Base-by-base conservation (phyloP, 2,888 invertebrate species). In the Thelaira solivaga region DNA sequence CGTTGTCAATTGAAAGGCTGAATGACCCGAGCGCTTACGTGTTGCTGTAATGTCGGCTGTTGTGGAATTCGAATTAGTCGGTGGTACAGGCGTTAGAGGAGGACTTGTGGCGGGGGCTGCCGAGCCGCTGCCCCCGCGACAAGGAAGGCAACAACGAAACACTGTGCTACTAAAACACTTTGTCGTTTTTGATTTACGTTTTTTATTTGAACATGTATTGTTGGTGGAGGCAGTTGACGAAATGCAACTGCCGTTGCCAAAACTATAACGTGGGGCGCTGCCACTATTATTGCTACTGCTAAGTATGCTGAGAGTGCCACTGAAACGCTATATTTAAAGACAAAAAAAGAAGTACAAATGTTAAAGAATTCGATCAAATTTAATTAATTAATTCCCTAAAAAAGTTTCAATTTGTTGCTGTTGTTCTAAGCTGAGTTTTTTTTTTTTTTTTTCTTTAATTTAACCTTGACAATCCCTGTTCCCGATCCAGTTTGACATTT, bases 81-180 rank as follows among this genome's bases (percentile, higher is more conserved):
- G 83, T 81, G 82, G 84, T 80, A 84, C 85, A 80, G 88, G 86
- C 83, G 89, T 88, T 83, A 85, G 86, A 83, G 89, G 88, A 84
- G 91, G 91, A 89, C 92, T 90, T 90, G 88, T 89, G 85, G 89
- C 88, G 88, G 90, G 90, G 90, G 92, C 91, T 90, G 91, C 90
- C 90, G 93, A 92, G 92, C 92, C 91, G 92, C 92, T 91, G 92
- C 93, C 93, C 92, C 93, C 93, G 92, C 93, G 93, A 93, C 93
- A 94, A 92, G 93, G 94, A 92, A 93, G 92, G 92, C 93, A 93
- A 91, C 94, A 94, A 92, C 93, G 93, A 93, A 94, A 94, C 91
- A 93, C 92, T 92, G 92, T 92, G 89, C 92, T 92, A 91, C 93
- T 85, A 83, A 88, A 88, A 83, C 88, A 88, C 87, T 88, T 89